Percentiles rank a stretch among this genome's conserved stretches.
These are phyloP conservation scores for Troides aeacus DNA, from an alignment of 2,888 invertebrate species.

Conservation along the genomic window DNA sequence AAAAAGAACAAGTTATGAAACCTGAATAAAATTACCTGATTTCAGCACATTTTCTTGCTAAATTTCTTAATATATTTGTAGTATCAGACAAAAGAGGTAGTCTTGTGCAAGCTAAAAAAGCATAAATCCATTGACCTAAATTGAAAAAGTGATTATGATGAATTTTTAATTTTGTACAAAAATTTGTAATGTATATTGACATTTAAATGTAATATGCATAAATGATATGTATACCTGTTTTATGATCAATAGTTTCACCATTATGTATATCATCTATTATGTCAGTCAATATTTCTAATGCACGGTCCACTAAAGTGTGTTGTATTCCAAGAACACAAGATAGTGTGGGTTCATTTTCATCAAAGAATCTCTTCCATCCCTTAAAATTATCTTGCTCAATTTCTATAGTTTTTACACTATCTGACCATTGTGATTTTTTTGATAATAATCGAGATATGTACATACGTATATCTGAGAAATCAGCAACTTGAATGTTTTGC, in stretches of 20 bases:
- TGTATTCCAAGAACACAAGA: constrained; percentile 58
- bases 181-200: too few relatives aligned
- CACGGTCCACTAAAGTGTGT: constrained; percentile 49
- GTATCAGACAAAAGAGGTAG: constrained; percentile 84
- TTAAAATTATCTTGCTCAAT: constrained; percentile 40
- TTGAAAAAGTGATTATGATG: not conserved
- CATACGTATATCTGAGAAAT: constrained; percentile 83
- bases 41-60: constrained; percentile 82
- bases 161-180: too few relatives aligned
- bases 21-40: constrained; percentile 61
- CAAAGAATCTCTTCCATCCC: constrained; percentile 56
- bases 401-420: constrained; percentile 42
- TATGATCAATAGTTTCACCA: constrained; percentile 58
- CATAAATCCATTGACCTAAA: constrained; percentile 85
- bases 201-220: not conserved
- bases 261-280: constrained; percentile 49
- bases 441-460: constrained; percentile 63
- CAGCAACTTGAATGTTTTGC: constrained; percentile 84
- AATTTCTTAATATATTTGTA: constrained; percentile 81
- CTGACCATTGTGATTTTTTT: constrained; percentile 46
- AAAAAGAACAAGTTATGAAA: not conserved
- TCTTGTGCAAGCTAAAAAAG: constrained; percentile 82
- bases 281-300: constrained; percentile 53
- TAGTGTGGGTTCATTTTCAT: constrained; percentile 55
- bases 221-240: constrained; percentile 52